These are phyloP conservation scores for Aspidapion aeneum DNA, from an alignment of 2,888 invertebrate species.

Conservation along the genomic window DNA sequence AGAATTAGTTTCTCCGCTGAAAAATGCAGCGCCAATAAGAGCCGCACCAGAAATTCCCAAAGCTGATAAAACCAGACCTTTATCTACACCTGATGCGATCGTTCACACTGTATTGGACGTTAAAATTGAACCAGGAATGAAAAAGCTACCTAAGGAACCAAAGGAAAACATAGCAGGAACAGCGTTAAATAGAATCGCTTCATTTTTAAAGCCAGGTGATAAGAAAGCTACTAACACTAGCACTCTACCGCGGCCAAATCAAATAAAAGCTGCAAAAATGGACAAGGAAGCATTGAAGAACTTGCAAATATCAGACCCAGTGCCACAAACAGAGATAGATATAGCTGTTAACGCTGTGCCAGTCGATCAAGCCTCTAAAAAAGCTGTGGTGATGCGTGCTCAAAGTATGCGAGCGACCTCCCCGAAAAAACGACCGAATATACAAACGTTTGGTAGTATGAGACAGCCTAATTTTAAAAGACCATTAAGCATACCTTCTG, in stretches of 20 bases:
- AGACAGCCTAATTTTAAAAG: constrained; percentile 64
- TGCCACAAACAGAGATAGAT: constrained; percentile 66
- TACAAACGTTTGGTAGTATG: constrained; percentile 83
- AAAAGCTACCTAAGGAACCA: constrained; percentile 46
- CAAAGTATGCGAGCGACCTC: constrained; percentile 75
- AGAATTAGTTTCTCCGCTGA: constrained; percentile 63
- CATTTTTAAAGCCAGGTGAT: constrained; percentile 64
- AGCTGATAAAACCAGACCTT: constrained; percentile 43
- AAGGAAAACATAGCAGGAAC: constrained; percentile 50
- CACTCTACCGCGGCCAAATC: constrained; percentile 57
- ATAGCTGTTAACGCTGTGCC: constrained; percentile 58
- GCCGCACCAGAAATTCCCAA: constrained; percentile 56
- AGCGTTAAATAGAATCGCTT: constrained; percentile 67
- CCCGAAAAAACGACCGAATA: constrained; percentile 49
- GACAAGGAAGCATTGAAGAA: constrained; percentile 71
- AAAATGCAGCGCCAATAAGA: constrained; percentile 57
- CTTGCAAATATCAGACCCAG: constrained; percentile 80
- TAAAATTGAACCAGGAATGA: constrained; percentile 17
- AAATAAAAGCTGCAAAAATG: constrained; percentile 60
- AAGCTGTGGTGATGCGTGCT: constrained; percentile 67
- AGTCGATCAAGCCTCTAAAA: constrained; percentile 52
- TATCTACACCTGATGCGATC: constrained; percentile 46
- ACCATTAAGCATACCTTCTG: constrained; percentile 69
- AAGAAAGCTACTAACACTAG: constrained; percentile 52
- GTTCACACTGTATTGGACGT: constrained; percentile 26